These are phyloP conservation scores for Lithosia quadra DNA, from an alignment of 2,888 invertebrate species.

Conservation along the genomic window DNA sequence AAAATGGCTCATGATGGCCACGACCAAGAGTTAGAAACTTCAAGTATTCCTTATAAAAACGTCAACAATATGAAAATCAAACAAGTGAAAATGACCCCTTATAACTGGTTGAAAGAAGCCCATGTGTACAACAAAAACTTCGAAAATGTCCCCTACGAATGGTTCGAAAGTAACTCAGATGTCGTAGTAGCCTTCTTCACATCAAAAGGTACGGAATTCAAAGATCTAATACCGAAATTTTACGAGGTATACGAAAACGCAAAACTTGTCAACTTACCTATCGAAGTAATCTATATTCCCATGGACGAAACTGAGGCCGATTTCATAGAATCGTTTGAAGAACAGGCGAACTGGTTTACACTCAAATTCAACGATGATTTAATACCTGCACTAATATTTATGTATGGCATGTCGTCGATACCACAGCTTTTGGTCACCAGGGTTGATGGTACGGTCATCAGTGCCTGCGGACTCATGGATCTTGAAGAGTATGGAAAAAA, in stretches of 20 bases:
- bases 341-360: conserved; percentile 82
- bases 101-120: conserved; percentile 68
- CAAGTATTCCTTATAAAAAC: not conserved
- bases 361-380: conserved; percentile 67
- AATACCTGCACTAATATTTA: conserved; percentile 61
- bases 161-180: conserved; percentile 70
- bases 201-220: conserved; percentile 64
- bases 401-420: conserved; percentile 68
- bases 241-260: conserved; percentile 73
- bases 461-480: conserved; percentile 69
- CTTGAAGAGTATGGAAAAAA: conserved; percentile 74
- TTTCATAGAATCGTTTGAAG: conserved; percentile 57
- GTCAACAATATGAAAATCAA: not conserved
- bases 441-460: conserved; percentile 67
- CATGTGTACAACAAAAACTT: conserved; percentile 66
- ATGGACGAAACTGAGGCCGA: conserved; percentile 67
- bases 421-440: conserved; percentile 69
- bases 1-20: not conserved
- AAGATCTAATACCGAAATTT: conserved; percentile 69
- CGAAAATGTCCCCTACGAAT: conserved; percentile 55
- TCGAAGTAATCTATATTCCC: conserved; percentile 78
- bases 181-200: conserved; percentile 71
- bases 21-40: not conserved
- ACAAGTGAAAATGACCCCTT: conserved; percentile 39
- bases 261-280: conserved; percentile 68